Percentiles rank a stretch among this genome's conserved stretches.
phyloP scores from a whole-genome alignment of 2,113 vertebrate species.

The Sitta europaea region DNA sequence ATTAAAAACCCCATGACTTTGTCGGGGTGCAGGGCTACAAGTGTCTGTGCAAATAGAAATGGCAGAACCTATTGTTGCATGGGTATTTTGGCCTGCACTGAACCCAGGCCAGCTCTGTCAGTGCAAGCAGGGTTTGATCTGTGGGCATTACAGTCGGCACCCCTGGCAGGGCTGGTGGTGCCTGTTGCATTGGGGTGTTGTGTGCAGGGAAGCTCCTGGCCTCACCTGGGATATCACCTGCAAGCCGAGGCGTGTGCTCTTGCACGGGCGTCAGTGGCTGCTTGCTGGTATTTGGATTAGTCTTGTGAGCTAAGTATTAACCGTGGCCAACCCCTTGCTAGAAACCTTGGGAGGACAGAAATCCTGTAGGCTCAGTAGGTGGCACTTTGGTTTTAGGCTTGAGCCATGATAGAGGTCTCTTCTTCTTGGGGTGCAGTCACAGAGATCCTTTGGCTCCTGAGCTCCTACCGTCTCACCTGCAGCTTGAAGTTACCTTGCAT shows the following conservation, averaged over 20 bases:
- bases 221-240: background rate
- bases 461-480: background rate
- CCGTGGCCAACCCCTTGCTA: background rate
- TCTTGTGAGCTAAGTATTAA: background rate
- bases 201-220: background rate
- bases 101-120: background rate
- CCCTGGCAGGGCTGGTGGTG: background rate
- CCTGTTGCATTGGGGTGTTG: fast-evolving
- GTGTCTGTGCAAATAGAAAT: background rate
- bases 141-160: fast-evolving
- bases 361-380: background rate
- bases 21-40: background rate
- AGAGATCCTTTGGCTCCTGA: fast-evolving
- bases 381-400: background rate
- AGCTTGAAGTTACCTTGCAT: fast-evolving
- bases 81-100: fast-evolving
- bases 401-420: background rate
- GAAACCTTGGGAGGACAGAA: background rate
- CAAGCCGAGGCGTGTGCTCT: fast-evolving
- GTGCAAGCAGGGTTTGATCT: background rate
- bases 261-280: fast-evolving
- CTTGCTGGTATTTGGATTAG: background rate
- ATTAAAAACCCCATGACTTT: background rate
- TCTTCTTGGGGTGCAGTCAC: background rate
- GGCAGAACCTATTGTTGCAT: background rate